phyloP scores from a whole-genome alignment of 1,140 invertebrate species.

The Leptestheria dahalacensis region DNA sequence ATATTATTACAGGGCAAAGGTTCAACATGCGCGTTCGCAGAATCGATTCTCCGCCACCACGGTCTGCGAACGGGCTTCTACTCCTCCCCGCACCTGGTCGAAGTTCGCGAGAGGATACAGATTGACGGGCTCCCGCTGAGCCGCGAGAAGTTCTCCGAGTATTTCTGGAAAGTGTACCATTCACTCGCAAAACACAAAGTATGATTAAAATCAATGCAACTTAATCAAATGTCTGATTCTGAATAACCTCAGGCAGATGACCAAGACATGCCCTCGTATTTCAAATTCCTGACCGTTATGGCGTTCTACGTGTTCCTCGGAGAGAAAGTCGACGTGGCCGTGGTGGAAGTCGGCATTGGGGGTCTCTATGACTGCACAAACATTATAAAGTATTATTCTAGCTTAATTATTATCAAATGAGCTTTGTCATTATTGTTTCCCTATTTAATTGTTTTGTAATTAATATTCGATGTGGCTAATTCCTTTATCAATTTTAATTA shows the following conservation, averaged over 20 bases:
- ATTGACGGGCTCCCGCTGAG: conserved; percentile 67
- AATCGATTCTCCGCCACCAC: conserved; percentile 69
- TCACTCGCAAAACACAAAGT: conserved; percentile 36
- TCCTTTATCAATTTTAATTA: conserved; percentile 10
- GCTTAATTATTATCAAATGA: neutral
- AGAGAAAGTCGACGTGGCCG: conserved; percentile 78
- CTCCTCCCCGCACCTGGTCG: conserved; percentile 87
- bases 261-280: conserved; percentile 79
- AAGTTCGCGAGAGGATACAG: conserved; percentile 80
- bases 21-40: conserved; percentile 84
- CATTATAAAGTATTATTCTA: conserved; percentile 47
- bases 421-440: no score
- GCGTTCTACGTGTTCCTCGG: conserved; percentile 76
- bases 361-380: conserved; percentile 91
- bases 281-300: conserved; percentile 83
- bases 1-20: conserved; percentile 34
- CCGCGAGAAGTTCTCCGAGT: conserved; percentile 51
- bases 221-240: conserved; percentile 6
- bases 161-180: conserved; percentile 74
- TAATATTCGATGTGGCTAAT: no score
- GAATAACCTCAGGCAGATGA: conserved; percentile 34
- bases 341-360: conserved; percentile 95
- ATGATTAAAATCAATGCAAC: conserved; percentile 5
- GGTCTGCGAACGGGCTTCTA: conserved; percentile 88
- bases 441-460: no score